Percentiles rank a stretch among this genome's conserved stretches.
These are phyloP conservation scores for Sebastes matsubarae DNA, from an alignment of 2,797 vertebrate genomes.

Conservation along the genomic window DNA sequence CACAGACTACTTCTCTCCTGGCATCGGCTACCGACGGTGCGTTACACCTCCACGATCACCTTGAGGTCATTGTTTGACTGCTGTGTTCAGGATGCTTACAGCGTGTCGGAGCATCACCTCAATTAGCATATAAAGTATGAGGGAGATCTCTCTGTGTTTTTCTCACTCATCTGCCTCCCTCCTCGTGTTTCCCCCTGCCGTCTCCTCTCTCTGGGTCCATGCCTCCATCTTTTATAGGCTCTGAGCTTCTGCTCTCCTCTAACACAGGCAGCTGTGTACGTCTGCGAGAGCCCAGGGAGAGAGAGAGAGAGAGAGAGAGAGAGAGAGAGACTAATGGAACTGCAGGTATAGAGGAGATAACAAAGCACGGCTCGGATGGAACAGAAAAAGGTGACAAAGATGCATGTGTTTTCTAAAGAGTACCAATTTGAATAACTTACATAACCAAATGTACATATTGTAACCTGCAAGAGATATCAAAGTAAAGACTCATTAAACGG, in stretches of 20 bases:
- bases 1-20: constrained; percentile 22
- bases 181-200: constrained; percentile 32
- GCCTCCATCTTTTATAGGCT: constrained; percentile 14
- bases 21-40: constrained; percentile 22
- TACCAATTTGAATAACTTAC: too few relatives aligned
- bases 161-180: constrained; percentile 33
- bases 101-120: constrained; percentile 56
- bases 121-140: constrained; percentile 65
- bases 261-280: background rate
- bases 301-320: too few relatives aligned
- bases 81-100: constrained; percentile 61
- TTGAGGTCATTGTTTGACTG: constrained; percentile 56
- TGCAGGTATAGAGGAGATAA: background rate
- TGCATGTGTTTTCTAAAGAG: background rate
- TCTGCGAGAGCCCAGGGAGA: background rate
- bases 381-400: background rate
- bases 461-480: background rate
- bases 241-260: background rate
- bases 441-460: background rate
- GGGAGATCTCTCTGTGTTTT: constrained; percentile 39
- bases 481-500: background rate
- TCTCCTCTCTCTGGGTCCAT: background rate
- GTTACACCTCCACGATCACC: constrained; percentile 50
- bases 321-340: background rate
- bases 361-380: background rate